phyloP scores from a whole-genome alignment of 2,797 vertebrate species.

The Chelon labrosus region DNA sequence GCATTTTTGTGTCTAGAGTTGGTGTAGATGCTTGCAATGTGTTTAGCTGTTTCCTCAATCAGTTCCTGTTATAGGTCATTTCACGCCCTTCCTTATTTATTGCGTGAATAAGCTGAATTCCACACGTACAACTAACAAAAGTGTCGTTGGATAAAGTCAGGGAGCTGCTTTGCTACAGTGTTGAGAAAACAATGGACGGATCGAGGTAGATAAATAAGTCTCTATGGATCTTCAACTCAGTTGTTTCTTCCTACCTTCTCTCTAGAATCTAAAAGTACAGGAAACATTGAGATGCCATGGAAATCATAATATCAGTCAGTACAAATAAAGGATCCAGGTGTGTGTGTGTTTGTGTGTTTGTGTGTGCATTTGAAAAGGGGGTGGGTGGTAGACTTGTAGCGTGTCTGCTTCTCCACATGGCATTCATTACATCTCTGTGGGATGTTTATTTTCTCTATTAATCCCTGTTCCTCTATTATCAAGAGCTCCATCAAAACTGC shows the following conservation, averaged over 20 bases:
- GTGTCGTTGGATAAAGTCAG: neutral
- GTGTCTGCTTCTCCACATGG: conserved; percentile 77
- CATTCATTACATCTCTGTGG: conserved; percentile 77
- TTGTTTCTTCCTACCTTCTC: neutral
- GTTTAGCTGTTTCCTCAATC: conserved; percentile 49
- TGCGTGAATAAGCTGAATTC: conserved; percentile 32
- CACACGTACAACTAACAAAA: conserved; percentile 26
- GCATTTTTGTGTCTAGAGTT: conserved; percentile 28
- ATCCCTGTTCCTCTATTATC: conserved; percentile 80
- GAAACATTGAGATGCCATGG: neutral
- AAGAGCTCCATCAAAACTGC: conserved; percentile 75
- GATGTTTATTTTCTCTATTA: conserved; percentile 87
- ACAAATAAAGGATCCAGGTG: conserved; percentile 37
- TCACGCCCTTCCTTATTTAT: conserved; percentile 29
- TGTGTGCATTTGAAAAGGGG: conserved; percentile 25
- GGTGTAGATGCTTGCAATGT: conserved; percentile 19
- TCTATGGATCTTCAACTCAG: no score
- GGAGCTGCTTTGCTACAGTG: conserved; percentile 4
- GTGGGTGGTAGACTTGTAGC: conserved; percentile 38
- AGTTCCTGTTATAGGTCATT: conserved; percentile 18
- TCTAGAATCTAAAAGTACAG: neutral
- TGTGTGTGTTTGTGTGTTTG: conserved; percentile 37
- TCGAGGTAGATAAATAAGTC: neutral
- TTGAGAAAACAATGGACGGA: no score
- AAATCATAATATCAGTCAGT: conserved; percentile 26